A percentile compares a stretch with the other conserved stretches of the same genome.
Evolutionary conservation across 2,888 invertebrate genomes (phyloP).

Genomic region (Elmis aenea): DNA sequence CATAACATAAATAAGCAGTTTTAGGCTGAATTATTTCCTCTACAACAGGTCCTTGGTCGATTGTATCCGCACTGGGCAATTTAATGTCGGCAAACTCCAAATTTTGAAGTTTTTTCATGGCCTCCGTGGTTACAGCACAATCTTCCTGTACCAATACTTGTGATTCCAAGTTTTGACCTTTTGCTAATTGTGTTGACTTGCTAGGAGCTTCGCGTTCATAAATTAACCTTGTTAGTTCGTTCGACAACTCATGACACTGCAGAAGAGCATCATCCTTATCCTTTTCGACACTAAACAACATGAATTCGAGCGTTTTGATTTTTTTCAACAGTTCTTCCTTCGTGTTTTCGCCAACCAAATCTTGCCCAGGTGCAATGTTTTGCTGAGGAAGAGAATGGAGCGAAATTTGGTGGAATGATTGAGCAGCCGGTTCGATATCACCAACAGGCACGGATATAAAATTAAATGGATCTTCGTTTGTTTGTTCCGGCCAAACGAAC

Average conservation of each 20-base stretch:
- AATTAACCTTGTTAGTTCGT: constrained; percentile 39
- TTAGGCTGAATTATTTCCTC: constrained; percentile 32
- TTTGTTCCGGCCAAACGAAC: constrained; percentile 29
- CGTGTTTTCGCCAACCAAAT: constrained; percentile 24
- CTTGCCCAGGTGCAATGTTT: too few species aligned
- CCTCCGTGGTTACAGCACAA: constrained; percentile 11
- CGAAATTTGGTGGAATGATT: too few species aligned
- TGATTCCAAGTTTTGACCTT: constrained; percentile 8
- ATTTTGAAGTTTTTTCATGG: constrained; percentile 15
- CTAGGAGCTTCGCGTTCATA: constrained; percentile 27
- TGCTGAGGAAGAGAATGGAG: too few species aligned
- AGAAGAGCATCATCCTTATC: constrained; percentile 41
- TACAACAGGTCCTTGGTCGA: constrained; percentile 15
- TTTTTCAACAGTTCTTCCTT: constrained; percentile 39
- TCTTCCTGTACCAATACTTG: constrained; percentile 16
- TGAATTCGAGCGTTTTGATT: constrained; percentile 42
- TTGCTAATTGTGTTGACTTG: neutral
- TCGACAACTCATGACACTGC: constrained; percentile 41
- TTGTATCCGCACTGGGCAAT: constrained; percentile 6
- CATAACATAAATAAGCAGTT: constrained; percentile 38
- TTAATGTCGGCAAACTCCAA: constrained; percentile 23
- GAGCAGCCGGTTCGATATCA: too few species aligned
- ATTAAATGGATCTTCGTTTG: constrained; percentile 25
- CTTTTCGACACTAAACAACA: constrained; percentile 43
- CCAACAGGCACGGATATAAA: constrained; percentile 15